These are phyloP conservation scores for Pyrrhia umbra DNA, from an alignment of 2,888 invertebrate genomes.

Conservation along the genomic window DNA sequence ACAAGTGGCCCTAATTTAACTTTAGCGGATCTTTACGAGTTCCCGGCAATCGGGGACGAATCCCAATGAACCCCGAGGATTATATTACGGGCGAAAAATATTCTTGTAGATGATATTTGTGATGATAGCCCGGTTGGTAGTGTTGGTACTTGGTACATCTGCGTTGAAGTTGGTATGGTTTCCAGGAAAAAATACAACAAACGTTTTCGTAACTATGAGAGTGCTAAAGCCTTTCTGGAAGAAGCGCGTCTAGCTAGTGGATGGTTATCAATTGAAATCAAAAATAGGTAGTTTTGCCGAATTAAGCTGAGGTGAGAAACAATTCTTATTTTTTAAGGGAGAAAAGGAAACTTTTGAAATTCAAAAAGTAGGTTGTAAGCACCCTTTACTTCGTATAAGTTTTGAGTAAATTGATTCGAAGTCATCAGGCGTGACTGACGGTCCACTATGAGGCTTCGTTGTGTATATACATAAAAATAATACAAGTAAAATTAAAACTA, in stretches of 20 bases:
- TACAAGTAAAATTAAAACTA: too few species aligned
- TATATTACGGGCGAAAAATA: conserved; percentile 40
- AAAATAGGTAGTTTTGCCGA: too few species aligned
- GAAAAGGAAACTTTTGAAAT: not conserved
- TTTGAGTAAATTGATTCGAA: too few species aligned
- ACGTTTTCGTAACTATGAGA: too few species aligned
- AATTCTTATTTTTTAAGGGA: too few species aligned
- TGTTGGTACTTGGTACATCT: not conserved
- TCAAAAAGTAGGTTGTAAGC: not conserved
- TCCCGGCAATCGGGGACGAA: conserved; percentile 68
- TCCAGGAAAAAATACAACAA: too few species aligned
- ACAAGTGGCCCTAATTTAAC: conserved; percentile 82
- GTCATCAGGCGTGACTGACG: too few species aligned
- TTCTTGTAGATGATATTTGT: conserved; percentile 10
- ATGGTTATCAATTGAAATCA: not conserved
- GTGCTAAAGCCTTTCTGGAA: not conserved
- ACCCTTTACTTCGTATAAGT: not conserved
- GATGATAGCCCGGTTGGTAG: not conserved
- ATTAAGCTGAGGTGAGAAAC: too few species aligned
- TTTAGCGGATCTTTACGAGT: conserved; percentile 79
- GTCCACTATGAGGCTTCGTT: too few species aligned
- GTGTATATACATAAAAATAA: too few species aligned
- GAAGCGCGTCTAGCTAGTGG: not conserved
- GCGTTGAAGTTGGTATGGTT: not conserved
- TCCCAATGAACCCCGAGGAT: conserved; percentile 66